Evolutionary conservation across 2,888 invertebrate species (phyloP), one percentile per base, ranked within the genome.

Genomic region (Mythimna loreyi): DNA sequence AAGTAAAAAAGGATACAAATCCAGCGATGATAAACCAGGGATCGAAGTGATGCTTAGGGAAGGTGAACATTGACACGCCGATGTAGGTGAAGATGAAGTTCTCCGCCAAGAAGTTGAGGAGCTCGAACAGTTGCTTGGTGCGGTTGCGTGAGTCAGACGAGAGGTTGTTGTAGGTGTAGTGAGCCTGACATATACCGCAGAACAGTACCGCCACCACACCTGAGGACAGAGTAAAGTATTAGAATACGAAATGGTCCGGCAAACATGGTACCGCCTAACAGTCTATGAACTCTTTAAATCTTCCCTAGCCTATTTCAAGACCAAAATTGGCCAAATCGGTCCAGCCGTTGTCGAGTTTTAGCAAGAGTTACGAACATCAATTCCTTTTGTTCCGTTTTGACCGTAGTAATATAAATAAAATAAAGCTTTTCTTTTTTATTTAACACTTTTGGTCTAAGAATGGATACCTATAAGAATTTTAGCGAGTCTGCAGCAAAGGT

Each of bases 1-100:
- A 6, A 53, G 16, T 73, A 30, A n/a, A 85, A 97, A 98, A 97
- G 98, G 98, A 98, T 98, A 99, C 99, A 95, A 99, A 98, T 94
- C 99, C 98, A 83, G 98, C 97, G 79, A 98, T 96, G 76, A 99
- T 99, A 91, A 99, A 99, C 85, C 98, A 97, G 30, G 98, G 97
- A 93, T 99, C 98, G 95, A 99, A 99, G 89, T 98, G 98, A 90
- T 99, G 99, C 89, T 98, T 98, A 7, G 98, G 98, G 92, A 99
- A 99, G 0, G 99, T 99, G 92, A 99, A 99, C 98, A 99, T 99
- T 28, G 99, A 99, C 3, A 99, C 99, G 21, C 99, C 99, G 88
- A 99, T 99, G 95, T 99, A 99, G 5, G 98, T 98, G 96, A 99
- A 99, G 88, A 99, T 99, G 93, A 99, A 99, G 94, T 99, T 99